Percentiles rank a stretch among this genome's conserved stretches.
These are phyloP conservation scores for Drosophila mayaguana DNA, from an alignment of 2,888 invertebrate genomes.

Conservation along the genomic window DNA sequence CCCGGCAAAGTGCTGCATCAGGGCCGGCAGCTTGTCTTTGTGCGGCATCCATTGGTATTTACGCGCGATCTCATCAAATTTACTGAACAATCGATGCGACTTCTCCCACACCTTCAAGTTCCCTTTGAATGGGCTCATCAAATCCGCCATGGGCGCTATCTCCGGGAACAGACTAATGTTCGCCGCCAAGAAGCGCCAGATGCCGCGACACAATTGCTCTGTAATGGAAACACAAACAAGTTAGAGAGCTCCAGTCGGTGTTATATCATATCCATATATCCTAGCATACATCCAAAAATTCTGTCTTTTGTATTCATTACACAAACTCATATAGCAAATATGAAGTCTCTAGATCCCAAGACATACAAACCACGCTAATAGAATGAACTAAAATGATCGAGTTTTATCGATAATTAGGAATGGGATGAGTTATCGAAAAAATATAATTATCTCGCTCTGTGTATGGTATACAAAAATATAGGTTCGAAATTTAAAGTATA, in stretches of 20 bases:
- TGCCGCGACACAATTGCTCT: constrained; percentile 63
- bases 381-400: not conserved
- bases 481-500: too few relatives aligned
- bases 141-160: constrained; percentile 69
- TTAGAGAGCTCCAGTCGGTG: not conserved
- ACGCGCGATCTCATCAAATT: constrained; percentile 64
- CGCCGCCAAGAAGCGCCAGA: constrained; percentile 68
- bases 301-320: too few relatives aligned
- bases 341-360: too few relatives aligned
- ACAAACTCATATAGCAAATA: too few relatives aligned
- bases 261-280: too few relatives aligned
- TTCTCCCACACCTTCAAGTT: constrained; percentile 63
- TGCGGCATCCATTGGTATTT: constrained; percentile 57
- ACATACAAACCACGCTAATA: too few relatives aligned
- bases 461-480: not conserved
- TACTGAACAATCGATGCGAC: constrained; percentile 56
- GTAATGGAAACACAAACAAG: not conserved
- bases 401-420: not conserved
- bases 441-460: not conserved
- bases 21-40: constrained; percentile 39
- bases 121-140: constrained; percentile 68
- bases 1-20: constrained; percentile 38
- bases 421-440: not conserved
- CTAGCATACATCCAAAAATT: too few relatives aligned
- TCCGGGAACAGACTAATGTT: constrained; percentile 69